Base-by-base conservation (phyloP, 2,888 invertebrate species). In the Hofmannophila pseudospretella region DNA sequence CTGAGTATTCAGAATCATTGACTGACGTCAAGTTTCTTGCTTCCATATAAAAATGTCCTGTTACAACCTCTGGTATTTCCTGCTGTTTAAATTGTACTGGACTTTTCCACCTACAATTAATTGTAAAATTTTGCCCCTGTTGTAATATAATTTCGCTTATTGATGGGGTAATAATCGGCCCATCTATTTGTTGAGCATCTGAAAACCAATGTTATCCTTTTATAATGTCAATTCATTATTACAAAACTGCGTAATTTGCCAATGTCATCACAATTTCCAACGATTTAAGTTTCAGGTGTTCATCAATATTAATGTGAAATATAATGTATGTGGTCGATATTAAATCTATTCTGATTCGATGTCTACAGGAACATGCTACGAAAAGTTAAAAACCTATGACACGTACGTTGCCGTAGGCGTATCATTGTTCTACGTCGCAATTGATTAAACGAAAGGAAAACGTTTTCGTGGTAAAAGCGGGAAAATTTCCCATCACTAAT, bases 51-150 rank as follows among this genome's bases (percentile, higher is more conserved):
- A 74, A 75, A 12, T 45, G 43, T 40, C 58, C 67, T 29, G 57
- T 52, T 22, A 56, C 46, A 44, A 76, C 76, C 57, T 84, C 80
- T 23, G 68, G 60, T 47, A 63, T 48, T 36, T 75, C 68, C 65
- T 85, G 80, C 58, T 77, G 77, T 46, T 54, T 72, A 52, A 86
- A 71, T 44, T 64, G 44, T 47, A 85, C 44, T 28, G 56, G 44
- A 16, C 47, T 58, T 38, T 66, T 66, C 35, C 74, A 71, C 67
- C 60, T 73, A 58, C 86, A 86, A 36, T 29, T 54, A 32, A 86
- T 44, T 39, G 79, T 76, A 54, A 48, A 80, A 51, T 84, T 84
- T 67, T 80, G 65, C 36, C 80, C 81, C 37, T 65, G 66, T 57
- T 75, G 62, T 54, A 86, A 70, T 46, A 66, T 62, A 38, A 80